Conservation (phyloP, 2,797 vertebrate species). For the Botia kubotai region DNA sequence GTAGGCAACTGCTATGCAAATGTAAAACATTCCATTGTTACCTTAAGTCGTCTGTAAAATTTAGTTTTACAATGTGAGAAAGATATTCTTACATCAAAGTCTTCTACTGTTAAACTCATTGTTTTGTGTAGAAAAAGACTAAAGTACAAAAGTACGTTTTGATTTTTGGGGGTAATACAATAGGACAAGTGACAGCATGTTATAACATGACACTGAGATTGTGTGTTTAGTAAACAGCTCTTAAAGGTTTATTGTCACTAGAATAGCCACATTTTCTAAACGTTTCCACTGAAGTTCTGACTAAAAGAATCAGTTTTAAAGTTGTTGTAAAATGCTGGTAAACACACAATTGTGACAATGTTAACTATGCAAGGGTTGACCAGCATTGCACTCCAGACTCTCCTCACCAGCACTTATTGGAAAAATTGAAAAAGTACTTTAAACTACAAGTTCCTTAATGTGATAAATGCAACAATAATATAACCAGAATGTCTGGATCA, state of each 20-base stretch:
- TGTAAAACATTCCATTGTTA: constrained; percentile 49
- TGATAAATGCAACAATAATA: too few species aligned
- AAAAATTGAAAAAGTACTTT: too few species aligned
- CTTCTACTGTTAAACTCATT: constrained; percentile 42
- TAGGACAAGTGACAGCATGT: too few species aligned
- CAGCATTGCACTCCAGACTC: too few species aligned
- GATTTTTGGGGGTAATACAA: constrained; percentile 29
- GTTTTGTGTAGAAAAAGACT: constrained; percentile 15
- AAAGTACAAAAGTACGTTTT: constrained; percentile 29
- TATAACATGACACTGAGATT: constrained; percentile 26
- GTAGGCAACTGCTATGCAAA: constrained; percentile 10
- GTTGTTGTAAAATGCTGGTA: too few species aligned
- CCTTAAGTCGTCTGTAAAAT: constrained; percentile 54
- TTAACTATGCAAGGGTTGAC: too few species aligned
- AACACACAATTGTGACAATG: too few species aligned
- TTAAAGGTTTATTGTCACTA: background rate
- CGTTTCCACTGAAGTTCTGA: background rate
- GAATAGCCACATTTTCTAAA: background rate
- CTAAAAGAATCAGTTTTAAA: too few species aligned
- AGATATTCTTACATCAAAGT: constrained; percentile 44
- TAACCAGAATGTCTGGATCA: too few species aligned
- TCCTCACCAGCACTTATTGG: too few species aligned
- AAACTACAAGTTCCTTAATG: too few species aligned
- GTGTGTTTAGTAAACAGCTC: constrained; percentile 15
- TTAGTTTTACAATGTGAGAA: constrained; percentile 37